Percentiles rank a stretch among this genome's conserved stretches.
These are phyloP conservation scores for Callospermophilus lateralis DNA, from an alignment of 2,113 vertebrate species.

Conservation along the genomic window DNA sequence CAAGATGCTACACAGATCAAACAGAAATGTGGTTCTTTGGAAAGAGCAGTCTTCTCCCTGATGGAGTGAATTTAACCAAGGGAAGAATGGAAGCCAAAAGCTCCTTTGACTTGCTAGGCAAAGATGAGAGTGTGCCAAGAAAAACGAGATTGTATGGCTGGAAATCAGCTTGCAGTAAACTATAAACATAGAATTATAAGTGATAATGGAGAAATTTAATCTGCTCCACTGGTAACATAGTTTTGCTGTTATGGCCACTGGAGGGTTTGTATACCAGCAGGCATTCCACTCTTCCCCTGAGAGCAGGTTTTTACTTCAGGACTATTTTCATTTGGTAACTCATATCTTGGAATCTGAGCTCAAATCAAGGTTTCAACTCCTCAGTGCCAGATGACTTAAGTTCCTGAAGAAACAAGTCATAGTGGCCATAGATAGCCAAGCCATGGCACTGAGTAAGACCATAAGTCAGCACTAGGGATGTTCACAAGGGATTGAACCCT, in stretches of 20 bases:
- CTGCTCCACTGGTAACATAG: background rate
- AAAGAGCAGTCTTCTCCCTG: background rate
- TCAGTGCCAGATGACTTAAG: background rate
- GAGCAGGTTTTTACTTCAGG: background rate
- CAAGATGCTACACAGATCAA: background rate
- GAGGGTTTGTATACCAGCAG: background rate
- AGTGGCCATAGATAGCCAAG: background rate
- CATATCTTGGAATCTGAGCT: background rate
- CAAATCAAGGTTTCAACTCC: background rate
- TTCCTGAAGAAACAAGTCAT: background rate
- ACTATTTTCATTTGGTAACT: background rate
- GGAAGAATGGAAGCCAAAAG: background rate
- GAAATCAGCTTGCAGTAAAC: background rate
- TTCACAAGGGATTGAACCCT: background rate
- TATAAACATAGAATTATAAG: background rate
- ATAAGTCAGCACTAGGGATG: background rate
- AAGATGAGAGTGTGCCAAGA: background rate
- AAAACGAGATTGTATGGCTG: background rate
- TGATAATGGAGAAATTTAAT: background rate
- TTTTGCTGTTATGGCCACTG: background rate
- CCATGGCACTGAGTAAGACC: background rate
- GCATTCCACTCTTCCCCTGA: background rate
- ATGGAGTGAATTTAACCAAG: slow-evolving; percentile 11
- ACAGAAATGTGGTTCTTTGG: slow-evolving; percentile 35
- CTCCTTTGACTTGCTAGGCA: background rate